Evolutionary conservation across 2,888 invertebrate species (phyloP).

Genomic region (Andrena marginata): DNA sequence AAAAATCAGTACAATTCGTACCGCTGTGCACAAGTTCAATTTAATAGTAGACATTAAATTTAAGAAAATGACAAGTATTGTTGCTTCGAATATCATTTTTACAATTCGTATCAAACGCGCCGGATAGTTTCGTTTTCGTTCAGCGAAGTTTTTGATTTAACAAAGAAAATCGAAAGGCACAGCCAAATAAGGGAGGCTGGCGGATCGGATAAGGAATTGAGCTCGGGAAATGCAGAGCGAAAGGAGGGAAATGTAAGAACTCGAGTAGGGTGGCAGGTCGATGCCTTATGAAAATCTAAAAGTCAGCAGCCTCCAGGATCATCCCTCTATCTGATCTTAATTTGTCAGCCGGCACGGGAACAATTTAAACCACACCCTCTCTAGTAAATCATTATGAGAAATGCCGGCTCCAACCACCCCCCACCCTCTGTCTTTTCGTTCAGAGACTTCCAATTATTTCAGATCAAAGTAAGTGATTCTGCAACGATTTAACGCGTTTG

Average conservation of each 20-base stretch:
- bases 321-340: constrained; percentile 84
- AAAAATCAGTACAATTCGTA: too few relatives aligned
- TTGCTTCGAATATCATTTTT: background rate
- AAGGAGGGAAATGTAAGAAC: constrained; percentile 45
- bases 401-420: constrained; percentile 31
- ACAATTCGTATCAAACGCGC: background rate
- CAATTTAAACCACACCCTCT: constrained; percentile 70
- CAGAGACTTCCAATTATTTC: background rate
- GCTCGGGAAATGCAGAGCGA: constrained; percentile 49
- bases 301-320: constrained; percentile 82
- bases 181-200: constrained; percentile 47
- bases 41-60: too few relatives aligned
- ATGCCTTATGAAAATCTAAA: constrained; percentile 80
- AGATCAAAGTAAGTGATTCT: background rate
- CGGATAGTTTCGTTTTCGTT: background rate
- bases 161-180: background rate
- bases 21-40: too few relatives aligned
- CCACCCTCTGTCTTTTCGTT: background rate
- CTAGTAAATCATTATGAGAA: constrained; percentile 69
- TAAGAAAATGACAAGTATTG: too few relatives aligned
- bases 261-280: constrained; percentile 54
- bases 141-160: background rate
- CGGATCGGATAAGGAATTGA: constrained; percentile 79
- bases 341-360: constrained; percentile 80
- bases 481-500: background rate